Conservation (phyloP, 30 jellyfish, hydroid and myxozoan genomes). For the Mastigias papua region DNA sequence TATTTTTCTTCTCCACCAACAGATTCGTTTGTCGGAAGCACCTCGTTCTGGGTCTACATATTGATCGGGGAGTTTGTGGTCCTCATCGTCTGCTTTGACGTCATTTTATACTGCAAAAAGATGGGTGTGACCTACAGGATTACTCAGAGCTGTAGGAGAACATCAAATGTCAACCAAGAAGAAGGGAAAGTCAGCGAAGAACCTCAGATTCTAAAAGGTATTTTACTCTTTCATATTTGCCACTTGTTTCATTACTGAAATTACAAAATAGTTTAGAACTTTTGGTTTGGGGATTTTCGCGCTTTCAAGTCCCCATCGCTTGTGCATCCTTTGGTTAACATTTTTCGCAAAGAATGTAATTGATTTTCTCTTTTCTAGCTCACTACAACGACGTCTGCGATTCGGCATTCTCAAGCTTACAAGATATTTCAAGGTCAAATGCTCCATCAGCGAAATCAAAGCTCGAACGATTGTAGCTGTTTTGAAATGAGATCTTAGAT, state of each 20-base stretch:
- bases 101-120: conserved; percentile 59
- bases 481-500: neutral
- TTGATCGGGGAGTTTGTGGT: conserved; percentile 77
- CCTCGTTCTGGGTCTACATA: conserved; percentile 75
- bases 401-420: conserved; percentile 50
- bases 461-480: neutral
- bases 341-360: neutral
- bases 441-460: neutral
- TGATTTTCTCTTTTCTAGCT: conserved; percentile 4
- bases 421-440: conserved; percentile 8
- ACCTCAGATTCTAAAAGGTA: neutral
- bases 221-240: too few relatives aligned
- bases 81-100: conserved; percentile 73
- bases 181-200: neutral
- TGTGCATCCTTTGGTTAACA: too few relatives aligned
- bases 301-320: too few relatives aligned
- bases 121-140: conserved; percentile 56
- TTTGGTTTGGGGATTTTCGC: too few relatives aligned
- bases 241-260: too few relatives aligned
- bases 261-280: too few relatives aligned
- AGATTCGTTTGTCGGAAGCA: conserved; percentile 62
- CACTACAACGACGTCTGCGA: conserved; percentile 67
- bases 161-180: neutral
- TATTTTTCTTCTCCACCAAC: neutral
- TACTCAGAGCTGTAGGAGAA: conserved; percentile 34